A percentile compares a stretch with the other conserved stretches of the same genome.
These are phyloP conservation scores for Acleris holmiana DNA, from an alignment of 2,888 invertebrate genomes.

Conservation along the genomic window DNA sequence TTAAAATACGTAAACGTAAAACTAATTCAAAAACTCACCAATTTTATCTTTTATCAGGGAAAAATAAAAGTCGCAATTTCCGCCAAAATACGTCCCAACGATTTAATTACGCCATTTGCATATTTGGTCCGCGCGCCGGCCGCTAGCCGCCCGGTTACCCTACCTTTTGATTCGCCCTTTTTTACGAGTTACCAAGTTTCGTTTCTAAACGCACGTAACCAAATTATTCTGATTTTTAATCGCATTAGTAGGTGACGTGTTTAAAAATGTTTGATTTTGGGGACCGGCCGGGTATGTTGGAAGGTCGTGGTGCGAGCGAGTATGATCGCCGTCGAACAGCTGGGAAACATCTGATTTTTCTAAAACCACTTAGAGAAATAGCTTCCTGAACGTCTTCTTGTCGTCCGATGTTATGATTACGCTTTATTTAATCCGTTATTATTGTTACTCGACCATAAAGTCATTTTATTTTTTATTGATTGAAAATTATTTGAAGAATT, in stretches of 20 bases:
- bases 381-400: too few species aligned
- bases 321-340: too few species aligned
- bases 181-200: constrained; percentile 49
- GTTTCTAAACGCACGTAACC: constrained; percentile 39
- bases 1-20: neutral
- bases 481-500: too few species aligned
- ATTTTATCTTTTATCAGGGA: constrained; percentile 40
- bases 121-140: constrained; percentile 56
- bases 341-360: too few species aligned
- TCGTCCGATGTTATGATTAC: too few species aligned
- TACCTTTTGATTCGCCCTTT: constrained; percentile 61
- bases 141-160: constrained; percentile 54
- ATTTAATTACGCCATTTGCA: constrained; percentile 76
- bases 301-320: too few species aligned
- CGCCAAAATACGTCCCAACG: constrained; percentile 57
- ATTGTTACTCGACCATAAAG: too few species aligned
- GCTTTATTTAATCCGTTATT: too few species aligned
- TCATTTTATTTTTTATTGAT: too few species aligned
- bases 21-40: constrained; percentile 38
- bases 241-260: neutral
- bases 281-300: too few species aligned
- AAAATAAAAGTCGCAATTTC: constrained; percentile 59
- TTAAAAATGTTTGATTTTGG: constrained; percentile 8
- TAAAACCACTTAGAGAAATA: too few species aligned
- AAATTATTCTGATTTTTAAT: constrained; percentile 31